A percentile compares a stretch with the other conserved stretches of the same genome.
Conservation (phyloP, 2,888 invertebrate genomes). For the Emmelina monodactyla region DNA sequence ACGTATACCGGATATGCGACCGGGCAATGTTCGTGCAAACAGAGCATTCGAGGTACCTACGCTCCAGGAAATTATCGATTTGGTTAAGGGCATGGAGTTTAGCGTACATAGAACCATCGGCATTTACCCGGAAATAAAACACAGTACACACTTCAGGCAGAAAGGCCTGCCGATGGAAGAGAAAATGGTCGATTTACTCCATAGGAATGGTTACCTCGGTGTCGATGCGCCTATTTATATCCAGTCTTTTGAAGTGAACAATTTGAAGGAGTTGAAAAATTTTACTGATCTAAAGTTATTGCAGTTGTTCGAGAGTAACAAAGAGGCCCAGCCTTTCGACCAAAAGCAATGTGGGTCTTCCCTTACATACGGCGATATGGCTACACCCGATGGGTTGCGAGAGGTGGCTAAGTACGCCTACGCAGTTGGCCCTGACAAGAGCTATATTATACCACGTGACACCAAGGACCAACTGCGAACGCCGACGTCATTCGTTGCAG, state of each 20-base stretch:
- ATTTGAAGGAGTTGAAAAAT: slow-evolving; percentile 39
- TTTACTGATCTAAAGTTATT: slow-evolving; percentile 38
- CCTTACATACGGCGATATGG: slow-evolving; percentile 43
- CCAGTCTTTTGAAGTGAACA: slow-evolving; percentile 51
- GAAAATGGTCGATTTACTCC: slow-evolving; percentile 33
- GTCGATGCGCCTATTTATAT: slow-evolving; percentile 38
- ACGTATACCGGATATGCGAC: slow-evolving; percentile 36
- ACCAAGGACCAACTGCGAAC: slow-evolving; percentile 27
- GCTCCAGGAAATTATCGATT: slow-evolving; percentile 46
- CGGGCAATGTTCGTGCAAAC: slow-evolving; percentile 44
- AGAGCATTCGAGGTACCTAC: slow-evolving; percentile 38
- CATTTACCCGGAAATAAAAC: slow-evolving; percentile 51
- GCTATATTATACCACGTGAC: slow-evolving; percentile 43
- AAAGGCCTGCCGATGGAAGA: slow-evolving; percentile 40
- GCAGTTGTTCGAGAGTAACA: slow-evolving; percentile 32
- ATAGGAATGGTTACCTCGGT: slow-evolving; percentile 36
- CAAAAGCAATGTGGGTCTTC: slow-evolving; percentile 28
- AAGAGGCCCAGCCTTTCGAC: slow-evolving; percentile 32
- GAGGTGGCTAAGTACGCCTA: slow-evolving; percentile 44
- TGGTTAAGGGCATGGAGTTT: slow-evolving; percentile 36
- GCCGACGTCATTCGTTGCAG: slow-evolving; percentile 36
- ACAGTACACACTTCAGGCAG: slow-evolving; percentile 36
- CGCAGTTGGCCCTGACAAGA: slow-evolving; percentile 49
- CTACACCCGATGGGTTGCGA: slow-evolving; percentile 36
- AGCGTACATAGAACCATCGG: slow-evolving; percentile 42